Evolutionary conservation across 2,888 invertebrate species (phyloP).

Genomic region (Epiblema foenella): DNA sequence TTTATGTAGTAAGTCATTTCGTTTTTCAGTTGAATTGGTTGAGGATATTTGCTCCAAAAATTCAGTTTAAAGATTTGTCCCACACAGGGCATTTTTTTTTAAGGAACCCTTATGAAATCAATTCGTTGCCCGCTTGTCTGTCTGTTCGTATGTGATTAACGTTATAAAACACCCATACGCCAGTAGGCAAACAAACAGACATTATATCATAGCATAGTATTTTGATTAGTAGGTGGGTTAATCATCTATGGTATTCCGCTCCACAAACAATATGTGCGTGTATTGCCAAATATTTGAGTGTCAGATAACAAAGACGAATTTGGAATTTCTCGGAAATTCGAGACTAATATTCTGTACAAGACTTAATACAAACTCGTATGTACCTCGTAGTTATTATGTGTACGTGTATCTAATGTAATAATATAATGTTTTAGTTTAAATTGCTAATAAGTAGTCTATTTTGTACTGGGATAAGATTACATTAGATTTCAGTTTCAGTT

Average conservation of each 20-base stretch:
- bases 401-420: not conserved
- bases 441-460: too few species aligned
- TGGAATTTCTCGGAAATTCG: conserved; percentile 1
- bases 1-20: too few species aligned
- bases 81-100: too few species aligned
- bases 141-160: too few species aligned
- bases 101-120: too few species aligned
- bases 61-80: too few species aligned
- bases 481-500: not conserved
- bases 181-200: too few species aligned
- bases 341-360: conserved; percentile 6
- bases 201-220: too few species aligned
- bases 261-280: not conserved
- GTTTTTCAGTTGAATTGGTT: too few species aligned
- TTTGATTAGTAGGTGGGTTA: not conserved
- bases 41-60: too few species aligned
- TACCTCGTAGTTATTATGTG: not conserved
- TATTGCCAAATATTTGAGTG: conserved; percentile 23
- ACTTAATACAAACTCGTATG: not conserved
- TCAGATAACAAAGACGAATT: conserved; percentile 3
- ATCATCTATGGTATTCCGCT: not conserved
- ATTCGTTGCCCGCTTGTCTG: too few species aligned
- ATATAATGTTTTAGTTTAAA: not conserved
- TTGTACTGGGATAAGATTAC: not conserved
- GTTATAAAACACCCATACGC: too few species aligned